A percentile compares a stretch with the other conserved stretches of the same genome.
These are phyloP conservation scores for Andrena minutula DNA, from an alignment of 2,888 invertebrate species.

Conservation along the genomic window DNA sequence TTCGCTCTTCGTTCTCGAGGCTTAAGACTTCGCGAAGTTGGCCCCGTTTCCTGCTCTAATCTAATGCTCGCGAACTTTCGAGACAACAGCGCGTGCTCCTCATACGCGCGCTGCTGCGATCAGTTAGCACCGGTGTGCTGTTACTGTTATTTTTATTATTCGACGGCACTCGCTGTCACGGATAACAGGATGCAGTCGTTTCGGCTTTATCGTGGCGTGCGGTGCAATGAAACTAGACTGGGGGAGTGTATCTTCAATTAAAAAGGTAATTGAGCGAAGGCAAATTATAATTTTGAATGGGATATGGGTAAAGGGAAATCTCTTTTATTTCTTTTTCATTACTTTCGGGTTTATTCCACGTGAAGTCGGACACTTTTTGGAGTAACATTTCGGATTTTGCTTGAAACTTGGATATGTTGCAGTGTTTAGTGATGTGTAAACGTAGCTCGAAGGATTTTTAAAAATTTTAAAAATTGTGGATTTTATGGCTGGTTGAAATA, in stretches of 20 bases:
- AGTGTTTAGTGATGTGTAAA: no score
- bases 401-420: no score
- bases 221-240: conserved; percentile 11
- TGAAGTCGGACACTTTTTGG: no score
- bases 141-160: conserved; percentile 36
- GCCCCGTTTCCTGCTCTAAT: conserved; percentile 15
- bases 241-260: conserved; percentile 14
- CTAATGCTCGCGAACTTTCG: conserved; percentile 31
- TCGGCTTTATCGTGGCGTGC: conserved; percentile 15
- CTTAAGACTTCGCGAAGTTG: conserved; percentile 32
- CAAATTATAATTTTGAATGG: not conserved
- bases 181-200: conserved; percentile 21
- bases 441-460: no score
- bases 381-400: no score
- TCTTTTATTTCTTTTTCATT: not conserved
- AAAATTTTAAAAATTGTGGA: no score
- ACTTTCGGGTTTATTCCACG: no score
- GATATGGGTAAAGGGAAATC: not conserved
- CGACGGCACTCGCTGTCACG: not conserved
- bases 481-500: no score
- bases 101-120: conserved; percentile 12
- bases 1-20: conserved; percentile 17
- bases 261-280: not conserved
- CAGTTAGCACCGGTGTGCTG: conserved; percentile 18
- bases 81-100: conserved; percentile 7